Evolutionary conservation across 23 tunicate genomes (phyloP).

Genomic region (Oikopleura dioica): DNA sequence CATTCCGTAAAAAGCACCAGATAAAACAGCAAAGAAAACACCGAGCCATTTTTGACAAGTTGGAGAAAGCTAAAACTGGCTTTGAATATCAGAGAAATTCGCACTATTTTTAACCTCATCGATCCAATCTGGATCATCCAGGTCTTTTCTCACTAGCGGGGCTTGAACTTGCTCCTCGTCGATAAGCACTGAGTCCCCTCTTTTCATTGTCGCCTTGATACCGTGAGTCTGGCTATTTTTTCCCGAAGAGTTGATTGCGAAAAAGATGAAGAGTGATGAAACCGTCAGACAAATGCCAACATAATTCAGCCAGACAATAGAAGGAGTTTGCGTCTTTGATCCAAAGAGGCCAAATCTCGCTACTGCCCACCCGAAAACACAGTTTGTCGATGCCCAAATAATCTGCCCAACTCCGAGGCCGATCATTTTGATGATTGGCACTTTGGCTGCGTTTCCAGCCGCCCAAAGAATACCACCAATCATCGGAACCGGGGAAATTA

Average conservation of each 20-base stretch:
- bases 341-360: conserved; percentile 32
- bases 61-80: too few relatives aligned
- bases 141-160: neutral
- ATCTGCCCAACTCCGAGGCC: conserved; percentile 71
- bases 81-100: too few relatives aligned
- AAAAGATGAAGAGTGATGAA: neutral
- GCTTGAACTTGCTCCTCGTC: too few relatives aligned
- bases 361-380: conserved; percentile 76
- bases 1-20: conserved; percentile 71
- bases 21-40: conserved; percentile 35
- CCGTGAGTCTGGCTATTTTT: neutral
- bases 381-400: conserved; percentile 77
- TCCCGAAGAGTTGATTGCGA: neutral
- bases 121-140: neutral
- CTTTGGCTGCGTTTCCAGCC: conserved; percentile 75
- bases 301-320: neutral
- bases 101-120: too few relatives aligned
- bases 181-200: neutral
- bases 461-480: conserved; percentile 75
- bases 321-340: neutral
- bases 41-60: conserved; percentile 21
- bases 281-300: neutral
- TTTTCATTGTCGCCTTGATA: too few relatives aligned
- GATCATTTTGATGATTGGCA: conserved; percentile 72
- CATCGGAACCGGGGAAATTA: conserved; percentile 18